phyloP scores from a whole-genome alignment of 2,797 vertebrate species.

The Gymnoscopelus microlampas region DNA sequence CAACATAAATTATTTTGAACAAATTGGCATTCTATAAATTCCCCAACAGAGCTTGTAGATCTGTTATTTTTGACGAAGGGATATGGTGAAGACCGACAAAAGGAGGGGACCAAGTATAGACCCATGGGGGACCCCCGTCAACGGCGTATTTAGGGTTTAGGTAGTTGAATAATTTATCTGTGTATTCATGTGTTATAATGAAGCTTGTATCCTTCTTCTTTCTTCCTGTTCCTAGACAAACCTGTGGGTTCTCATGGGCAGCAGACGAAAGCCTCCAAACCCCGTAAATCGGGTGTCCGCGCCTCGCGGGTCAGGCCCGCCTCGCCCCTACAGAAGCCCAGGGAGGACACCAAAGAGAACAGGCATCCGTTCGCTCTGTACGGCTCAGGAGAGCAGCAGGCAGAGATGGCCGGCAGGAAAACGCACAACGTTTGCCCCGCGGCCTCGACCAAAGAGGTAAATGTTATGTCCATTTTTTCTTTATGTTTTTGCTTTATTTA shows the following conservation, averaged over 20 bases:
- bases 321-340: conserved; percentile 49
- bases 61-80: no score
- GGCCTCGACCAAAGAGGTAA: conserved; percentile 87
- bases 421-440: conserved; percentile 92
- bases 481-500: no score
- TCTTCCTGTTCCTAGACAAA: conserved; percentile 38
- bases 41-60: no score
- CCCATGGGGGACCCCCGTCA: no score
- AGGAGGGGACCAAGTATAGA: no score
- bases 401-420: conserved; percentile 87
- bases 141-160: neutral
- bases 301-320: conserved; percentile 61
- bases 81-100: no score
- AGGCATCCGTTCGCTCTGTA: conserved; percentile 93
- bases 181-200: neutral
- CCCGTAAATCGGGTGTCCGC: conserved; percentile 35
- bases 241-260: conserved; percentile 13
- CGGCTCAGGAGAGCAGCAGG: conserved; percentile 89
- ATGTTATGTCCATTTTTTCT: conserved; percentile 11
- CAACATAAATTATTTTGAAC: no score
- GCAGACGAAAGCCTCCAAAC: conserved; percentile 72
- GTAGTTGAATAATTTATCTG: neutral
- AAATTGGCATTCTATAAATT: no score
- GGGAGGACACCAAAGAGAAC: conserved; percentile 78
- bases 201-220: neutral